Conservation (phyloP, 2,888 invertebrate genomes). For the Nomada lathburiana region DNA sequence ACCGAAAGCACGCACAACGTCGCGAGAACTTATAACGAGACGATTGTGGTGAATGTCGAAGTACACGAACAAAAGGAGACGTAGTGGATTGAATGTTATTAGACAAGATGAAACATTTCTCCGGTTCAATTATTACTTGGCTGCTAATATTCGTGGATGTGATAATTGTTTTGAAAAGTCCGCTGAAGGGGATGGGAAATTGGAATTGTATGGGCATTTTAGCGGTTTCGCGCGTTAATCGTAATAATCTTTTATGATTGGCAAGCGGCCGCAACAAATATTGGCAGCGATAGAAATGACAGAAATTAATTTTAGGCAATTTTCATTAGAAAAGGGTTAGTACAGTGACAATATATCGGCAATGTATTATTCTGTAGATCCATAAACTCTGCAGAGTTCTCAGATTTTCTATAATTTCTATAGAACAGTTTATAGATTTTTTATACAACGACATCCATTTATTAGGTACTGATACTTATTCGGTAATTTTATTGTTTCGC, state of each 20-base stretch:
- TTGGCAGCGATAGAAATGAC: background rate
- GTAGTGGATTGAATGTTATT: conserved; percentile 29
- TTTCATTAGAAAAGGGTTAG: background rate
- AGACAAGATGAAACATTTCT: conserved; percentile 11
- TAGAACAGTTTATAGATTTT: background rate
- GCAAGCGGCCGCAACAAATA: background rate
- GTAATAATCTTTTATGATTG: background rate
- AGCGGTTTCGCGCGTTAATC: background rate
- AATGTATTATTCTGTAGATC: background rate
- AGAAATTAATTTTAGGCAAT: background rate
- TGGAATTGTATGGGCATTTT: too few species aligned
- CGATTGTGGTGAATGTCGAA: conserved; percentile 78
- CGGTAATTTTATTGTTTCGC: conserved; percentile 9
- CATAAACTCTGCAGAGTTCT: background rate
- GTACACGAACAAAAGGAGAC: conserved; percentile 72
- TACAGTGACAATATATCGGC: background rate
- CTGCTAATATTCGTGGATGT: conserved; percentile 7
- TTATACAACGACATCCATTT: background rate
- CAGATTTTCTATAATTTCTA: too few species aligned
- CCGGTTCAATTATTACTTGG: background rate
- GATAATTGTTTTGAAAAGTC: background rate
- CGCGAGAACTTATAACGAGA: conserved; percentile 49
- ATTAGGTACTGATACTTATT: background rate
- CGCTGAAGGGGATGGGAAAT: background rate
- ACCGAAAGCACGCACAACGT: conserved; percentile 50